Percentiles rank a stretch among this genome's conserved stretches.
Evolutionary conservation across 2,113 vertebrate species (phyloP).

Genomic region (Machaerirhynchus nigripectus): DNA sequence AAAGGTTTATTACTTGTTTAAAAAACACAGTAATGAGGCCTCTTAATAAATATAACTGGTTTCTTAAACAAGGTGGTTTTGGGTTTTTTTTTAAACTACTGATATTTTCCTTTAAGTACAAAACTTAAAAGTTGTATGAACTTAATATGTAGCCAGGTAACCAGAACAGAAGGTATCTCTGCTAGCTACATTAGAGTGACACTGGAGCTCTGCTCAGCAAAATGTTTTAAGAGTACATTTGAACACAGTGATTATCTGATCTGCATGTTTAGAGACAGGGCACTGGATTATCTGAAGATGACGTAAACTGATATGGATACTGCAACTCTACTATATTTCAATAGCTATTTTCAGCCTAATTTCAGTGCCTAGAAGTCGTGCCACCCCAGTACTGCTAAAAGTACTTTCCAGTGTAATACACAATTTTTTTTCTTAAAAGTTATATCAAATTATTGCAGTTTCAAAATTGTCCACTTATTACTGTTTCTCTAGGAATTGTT

Average conservation of each 20-base stretch:
- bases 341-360: neutral
- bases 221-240: neutral
- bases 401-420: neutral
- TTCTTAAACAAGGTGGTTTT: neutral
- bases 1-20: neutral
- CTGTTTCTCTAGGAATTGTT: neutral
- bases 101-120: neutral
- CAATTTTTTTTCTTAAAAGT: neutral
- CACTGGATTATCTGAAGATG: neutral
- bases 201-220: neutral
- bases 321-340: neutral
- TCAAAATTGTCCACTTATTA: neutral
- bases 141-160: neutral
- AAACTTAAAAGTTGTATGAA: neutral
- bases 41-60: neutral
- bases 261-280: neutral
- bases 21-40: neutral
- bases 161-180: neutral
- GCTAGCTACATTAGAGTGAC: neutral
- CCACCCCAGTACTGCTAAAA: neutral
- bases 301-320: fast-evolving
- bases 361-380: neutral
- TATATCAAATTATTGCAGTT: neutral
- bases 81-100: neutral
- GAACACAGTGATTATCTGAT: neutral